Evolutionary conservation across 2,113 vertebrate genomes (phyloP), one percentile per base, ranked within the genome.

Genomic region (Collichthys lucidus): DNA sequence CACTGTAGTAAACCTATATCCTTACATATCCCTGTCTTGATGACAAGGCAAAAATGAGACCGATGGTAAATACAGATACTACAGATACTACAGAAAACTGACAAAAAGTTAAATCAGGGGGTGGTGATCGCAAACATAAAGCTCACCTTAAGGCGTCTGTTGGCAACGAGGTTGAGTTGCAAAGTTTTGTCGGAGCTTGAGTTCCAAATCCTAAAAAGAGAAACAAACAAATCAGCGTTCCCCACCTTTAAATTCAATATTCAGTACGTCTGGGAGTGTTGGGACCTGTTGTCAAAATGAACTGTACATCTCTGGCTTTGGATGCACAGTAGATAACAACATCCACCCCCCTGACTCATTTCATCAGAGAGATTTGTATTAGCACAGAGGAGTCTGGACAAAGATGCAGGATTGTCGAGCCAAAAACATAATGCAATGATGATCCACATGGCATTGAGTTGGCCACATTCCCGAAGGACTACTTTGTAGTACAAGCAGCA

Each of bases 91-190:
- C 11, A n/a, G 26, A 52, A 52, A 26, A 24, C 20, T 24, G 19
- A 15, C 9, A 42, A 4, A 26, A 1, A 5, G 5, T 19, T 56
- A 24, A 19, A 35, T 65, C 4, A 26, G 26, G 4, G 22, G 22
- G 24, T 11, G 12, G 8, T 26, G 49, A 29, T 11, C 24, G 7
- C 2, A 44, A 29, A 70, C 2, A 60, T 16, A 22, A 52, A 50
- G 2, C 80, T 95, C 95, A 99, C 97, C 97, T 98, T 93, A 94
- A 86, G 0, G 93, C 61, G 90, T 95, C 95, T 77, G 96, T 96
- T 82, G 96, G 96, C 56, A 93, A 88, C 19, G 96, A 77, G 42
- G 89, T 88, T 50, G 96, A 94, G 79, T 88, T 95, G 94, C 93
- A 95, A 90, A 96, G 89, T 88, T 94, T 95, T 83, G 92, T 22